phyloP scores from a whole-genome alignment of 2,888 invertebrate genomes.

The Calliphora vomitoria region DNA sequence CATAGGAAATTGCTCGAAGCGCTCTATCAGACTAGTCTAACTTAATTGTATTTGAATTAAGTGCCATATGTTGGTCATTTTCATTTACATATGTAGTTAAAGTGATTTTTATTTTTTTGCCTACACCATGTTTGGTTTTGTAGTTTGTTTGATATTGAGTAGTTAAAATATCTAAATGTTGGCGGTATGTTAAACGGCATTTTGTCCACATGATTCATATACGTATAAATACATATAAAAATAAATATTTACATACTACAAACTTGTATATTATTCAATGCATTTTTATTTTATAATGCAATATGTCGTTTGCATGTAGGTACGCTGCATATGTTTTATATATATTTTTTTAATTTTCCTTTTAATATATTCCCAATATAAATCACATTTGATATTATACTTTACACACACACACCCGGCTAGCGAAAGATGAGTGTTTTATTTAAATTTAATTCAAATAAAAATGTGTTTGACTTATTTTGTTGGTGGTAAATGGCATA shows the following conservation, averaged over 20 bases:
- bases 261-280: background rate
- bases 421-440: conserved; percentile 3
- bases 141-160: conserved; percentile 39
- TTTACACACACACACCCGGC: background rate
- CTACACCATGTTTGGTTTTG: conserved; percentile 3
- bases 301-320: conserved; percentile 9
- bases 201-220: background rate
- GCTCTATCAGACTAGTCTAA: no score
- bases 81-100: background rate
- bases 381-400: conserved; percentile 26
- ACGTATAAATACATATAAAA: background rate
- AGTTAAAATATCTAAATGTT: conserved; percentile 37
- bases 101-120: background rate
- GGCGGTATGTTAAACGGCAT: conserved; percentile 19
- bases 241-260: conserved; percentile 10
- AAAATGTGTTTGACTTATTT: conserved; percentile 30
- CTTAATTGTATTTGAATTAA: no score
- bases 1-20: no score
- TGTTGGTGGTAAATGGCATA: background rate
- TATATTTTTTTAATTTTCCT: background rate
- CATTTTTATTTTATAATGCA: background rate
- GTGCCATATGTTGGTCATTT: background rate
- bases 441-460: conserved; percentile 40
- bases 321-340: conserved; percentile 24
- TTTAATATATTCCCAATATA: conserved; percentile 27